Evolutionary conservation across 2,113 vertebrate species (phyloP).

Genomic region (Syngnathus floridae): DNA sequence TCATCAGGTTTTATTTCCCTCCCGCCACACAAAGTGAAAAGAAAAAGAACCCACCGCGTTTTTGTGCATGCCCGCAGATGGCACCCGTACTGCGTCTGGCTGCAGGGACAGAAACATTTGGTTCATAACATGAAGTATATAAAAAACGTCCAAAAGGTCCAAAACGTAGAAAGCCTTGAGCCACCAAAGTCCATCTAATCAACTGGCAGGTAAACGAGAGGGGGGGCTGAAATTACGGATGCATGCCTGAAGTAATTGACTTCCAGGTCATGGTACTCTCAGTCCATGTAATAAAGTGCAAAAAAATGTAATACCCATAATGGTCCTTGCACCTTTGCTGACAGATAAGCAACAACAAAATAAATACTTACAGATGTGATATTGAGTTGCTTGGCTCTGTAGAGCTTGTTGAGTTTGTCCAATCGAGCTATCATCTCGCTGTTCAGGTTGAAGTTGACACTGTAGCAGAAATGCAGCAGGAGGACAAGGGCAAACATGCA

Average conservation of each 20-base stretch:
- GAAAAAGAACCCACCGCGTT: constrained; percentile 27
- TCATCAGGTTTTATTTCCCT: not conserved
- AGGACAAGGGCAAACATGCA: constrained; percentile 11
- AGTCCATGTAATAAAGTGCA: not conserved
- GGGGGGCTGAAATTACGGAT: not conserved
- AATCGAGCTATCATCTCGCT: rapidly evolving
- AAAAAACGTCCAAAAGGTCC: too few species aligned
- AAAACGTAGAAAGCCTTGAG: too few species aligned
- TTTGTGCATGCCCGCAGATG: rapidly evolving
- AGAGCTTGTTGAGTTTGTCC: rapidly evolving
- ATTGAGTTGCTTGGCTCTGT: rapidly evolving
- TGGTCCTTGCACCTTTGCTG: not conserved
- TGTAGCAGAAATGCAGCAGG: constrained; percentile 27
- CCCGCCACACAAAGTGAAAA: not conserved
- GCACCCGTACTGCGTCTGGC: rapidly evolving
- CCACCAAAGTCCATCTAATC: too few species aligned
- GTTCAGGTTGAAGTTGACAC: not conserved
- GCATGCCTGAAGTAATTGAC: not conserved
- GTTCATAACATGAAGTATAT: not conserved
- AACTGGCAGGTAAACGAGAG: too few species aligned
- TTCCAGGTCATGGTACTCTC: not conserved
- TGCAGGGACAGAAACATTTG: constrained; percentile 5
- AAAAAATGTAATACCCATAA: not conserved
- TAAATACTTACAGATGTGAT: constrained; percentile 38
- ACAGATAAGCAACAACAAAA: not conserved